Evolutionary conservation across 64 coral and sea anemone species (phyloP).

Genomic region (Orbicella faveolata): DNA sequence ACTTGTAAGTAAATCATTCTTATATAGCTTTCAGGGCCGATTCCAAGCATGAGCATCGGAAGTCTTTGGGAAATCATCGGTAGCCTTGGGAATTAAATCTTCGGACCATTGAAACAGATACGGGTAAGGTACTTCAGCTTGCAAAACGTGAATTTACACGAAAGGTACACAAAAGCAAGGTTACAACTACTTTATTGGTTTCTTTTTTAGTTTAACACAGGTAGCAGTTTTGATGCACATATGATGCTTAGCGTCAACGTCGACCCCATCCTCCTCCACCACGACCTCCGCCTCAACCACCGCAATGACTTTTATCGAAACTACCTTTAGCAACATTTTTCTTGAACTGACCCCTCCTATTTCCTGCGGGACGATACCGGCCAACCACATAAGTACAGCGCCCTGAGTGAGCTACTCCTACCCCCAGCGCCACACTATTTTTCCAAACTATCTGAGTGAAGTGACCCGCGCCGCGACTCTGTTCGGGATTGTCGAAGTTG

Average conservation of each 20-base stretch:
- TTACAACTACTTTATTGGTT: no score
- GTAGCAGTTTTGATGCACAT: no score
- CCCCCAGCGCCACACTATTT: constrained; percentile 6
- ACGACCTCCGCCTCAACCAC: background rate
- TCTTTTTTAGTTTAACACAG: no score
- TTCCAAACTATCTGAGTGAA: constrained; percentile 51
- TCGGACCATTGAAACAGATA: no score
- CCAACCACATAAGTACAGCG: constrained; percentile 37
- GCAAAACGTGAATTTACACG: no score
- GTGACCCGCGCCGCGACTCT: background rate
- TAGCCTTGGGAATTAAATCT: no score
- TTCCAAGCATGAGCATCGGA: no score
- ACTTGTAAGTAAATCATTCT: no score
- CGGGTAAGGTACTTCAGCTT: no score
- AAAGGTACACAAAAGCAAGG: no score
- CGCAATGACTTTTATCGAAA: background rate
- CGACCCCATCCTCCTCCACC: background rate
- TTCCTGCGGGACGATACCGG: constrained; percentile 24
- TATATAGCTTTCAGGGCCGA: no score
- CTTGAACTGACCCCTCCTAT: background rate
- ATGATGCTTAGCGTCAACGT: background rate
- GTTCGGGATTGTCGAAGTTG: background rate
- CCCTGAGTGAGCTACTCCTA: background rate
- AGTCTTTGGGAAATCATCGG: no score
- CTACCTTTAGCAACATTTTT: constrained; percentile 18